A percentile compares a stretch with the other conserved stretches of the same genome.
These are phyloP conservation scores for Streblospio benedicti DNA, from an alignment of 1,140 invertebrate species.

Conservation along the genomic window DNA sequence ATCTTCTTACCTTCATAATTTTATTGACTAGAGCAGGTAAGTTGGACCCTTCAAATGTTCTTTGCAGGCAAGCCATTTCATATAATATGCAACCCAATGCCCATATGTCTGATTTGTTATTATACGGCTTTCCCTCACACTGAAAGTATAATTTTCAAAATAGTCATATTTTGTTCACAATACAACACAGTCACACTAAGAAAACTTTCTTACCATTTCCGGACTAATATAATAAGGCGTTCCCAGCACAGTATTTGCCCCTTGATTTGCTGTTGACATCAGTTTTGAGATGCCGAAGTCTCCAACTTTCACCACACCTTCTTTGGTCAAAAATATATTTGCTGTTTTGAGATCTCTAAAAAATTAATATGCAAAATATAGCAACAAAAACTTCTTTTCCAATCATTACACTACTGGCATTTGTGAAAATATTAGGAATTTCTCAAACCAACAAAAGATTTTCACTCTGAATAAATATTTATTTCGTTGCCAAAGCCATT, in stretches of 20 bases:
- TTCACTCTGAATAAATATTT: not conserved
- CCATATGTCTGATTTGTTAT: conserved; percentile 74
- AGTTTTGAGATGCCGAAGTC: conserved; percentile 77
- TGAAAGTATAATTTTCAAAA: conserved; percentile 36
- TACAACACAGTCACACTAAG: not conserved
- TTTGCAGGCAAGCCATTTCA: conserved; percentile 68
- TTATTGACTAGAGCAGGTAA: conserved; percentile 67
- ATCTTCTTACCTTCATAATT: conserved; percentile 63
- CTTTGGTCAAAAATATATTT: conserved; percentile 66
- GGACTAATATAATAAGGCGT: conserved; percentile 75
- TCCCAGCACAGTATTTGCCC: conserved; percentile 67
- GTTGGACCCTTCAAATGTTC: conserved; percentile 69
- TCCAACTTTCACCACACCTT: conserved; percentile 59
- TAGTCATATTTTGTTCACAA: not conserved
- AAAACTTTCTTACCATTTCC: conserved; percentile 58
- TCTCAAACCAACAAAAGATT: not conserved
- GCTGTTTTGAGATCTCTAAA: conserved; percentile 67
- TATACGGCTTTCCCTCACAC: conserved; percentile 69
- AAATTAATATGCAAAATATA: conserved; percentile 27
- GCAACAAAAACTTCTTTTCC: not conserved
- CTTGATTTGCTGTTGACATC: conserved; percentile 57
- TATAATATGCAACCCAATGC: conserved; percentile 71
- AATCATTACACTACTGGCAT: not conserved
- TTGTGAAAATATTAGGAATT: not conserved
- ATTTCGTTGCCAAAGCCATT: too few species aligned